Evolutionary conservation across 2,113 vertebrate genomes (phyloP).

Genomic region (Centrocercus urophasianus): DNA sequence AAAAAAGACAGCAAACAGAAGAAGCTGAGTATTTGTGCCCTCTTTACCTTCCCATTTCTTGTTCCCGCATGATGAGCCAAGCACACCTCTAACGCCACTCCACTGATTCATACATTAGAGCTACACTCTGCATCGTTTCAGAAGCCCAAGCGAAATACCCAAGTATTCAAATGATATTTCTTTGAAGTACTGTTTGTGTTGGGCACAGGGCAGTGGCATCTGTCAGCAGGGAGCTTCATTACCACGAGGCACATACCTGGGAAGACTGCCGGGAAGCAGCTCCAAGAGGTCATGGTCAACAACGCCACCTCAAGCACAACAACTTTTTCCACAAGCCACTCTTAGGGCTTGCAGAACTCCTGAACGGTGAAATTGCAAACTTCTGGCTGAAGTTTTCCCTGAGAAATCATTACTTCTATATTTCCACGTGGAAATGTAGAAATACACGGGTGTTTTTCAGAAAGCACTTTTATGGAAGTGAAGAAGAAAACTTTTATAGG

Average conservation of each 20-base stretch:
- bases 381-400: not conserved
- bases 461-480: not conserved
- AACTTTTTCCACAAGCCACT: not conserved
- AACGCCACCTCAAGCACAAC: not conserved
- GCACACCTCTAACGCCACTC: not conserved
- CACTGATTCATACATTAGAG: rapidly evolving
- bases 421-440: not conserved
- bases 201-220: not conserved
- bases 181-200: not conserved
- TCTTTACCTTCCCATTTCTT: not conserved
- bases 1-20: not conserved
- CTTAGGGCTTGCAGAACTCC: not conserved
- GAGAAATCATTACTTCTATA: not conserved
- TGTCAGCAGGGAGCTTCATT: not conserved
- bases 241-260: not conserved
- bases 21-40: not conserved
- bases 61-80: not conserved
- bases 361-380: not conserved
- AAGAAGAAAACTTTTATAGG: not conserved
- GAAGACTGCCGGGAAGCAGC: not conserved
- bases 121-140: not conserved
- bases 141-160: not conserved
- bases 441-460: not conserved
- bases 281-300: not conserved
- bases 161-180: not conserved